phyloP scores from a whole-genome alignment of 2,113 vertebrate species.

The Mirounga angustirostris region DNA sequence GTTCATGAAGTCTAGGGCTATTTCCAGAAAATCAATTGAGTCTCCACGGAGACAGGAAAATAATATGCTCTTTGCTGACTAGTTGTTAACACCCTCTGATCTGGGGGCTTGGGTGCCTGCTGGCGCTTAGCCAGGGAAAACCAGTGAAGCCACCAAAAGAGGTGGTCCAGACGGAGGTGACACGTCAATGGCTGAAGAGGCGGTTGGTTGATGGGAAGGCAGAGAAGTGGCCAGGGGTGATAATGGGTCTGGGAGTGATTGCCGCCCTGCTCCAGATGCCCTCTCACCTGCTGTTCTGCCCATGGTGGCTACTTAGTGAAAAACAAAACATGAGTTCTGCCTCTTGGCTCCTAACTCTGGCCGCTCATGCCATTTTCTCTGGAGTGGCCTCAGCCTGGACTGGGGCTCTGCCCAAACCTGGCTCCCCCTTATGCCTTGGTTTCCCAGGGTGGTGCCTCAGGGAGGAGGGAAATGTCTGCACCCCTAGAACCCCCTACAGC shows the following conservation, averaged over 20 bases:
- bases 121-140: neutral
- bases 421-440: neutral
- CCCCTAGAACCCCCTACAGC: neutral
- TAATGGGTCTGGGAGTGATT: neutral
- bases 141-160: neutral
- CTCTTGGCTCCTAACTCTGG: neutral
- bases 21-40: neutral
- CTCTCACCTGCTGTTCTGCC: neutral
- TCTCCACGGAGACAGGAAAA: neutral
- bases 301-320: neutral
- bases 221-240: neutral
- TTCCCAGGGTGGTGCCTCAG: neutral
- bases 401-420: neutral
- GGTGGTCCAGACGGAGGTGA: neutral
- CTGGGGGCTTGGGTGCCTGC: neutral
- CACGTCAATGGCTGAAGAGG: neutral
- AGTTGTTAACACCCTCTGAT: neutral
- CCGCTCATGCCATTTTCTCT: neutral
- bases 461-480: neutral
- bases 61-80: neutral
- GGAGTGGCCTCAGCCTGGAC: neutral
- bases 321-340: neutral
- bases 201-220: neutral
- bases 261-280: fast-evolving
- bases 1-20: neutral